phyloP scores from a whole-genome alignment of 1,140 invertebrate species.

The Hirudo medicinalis region DNA sequence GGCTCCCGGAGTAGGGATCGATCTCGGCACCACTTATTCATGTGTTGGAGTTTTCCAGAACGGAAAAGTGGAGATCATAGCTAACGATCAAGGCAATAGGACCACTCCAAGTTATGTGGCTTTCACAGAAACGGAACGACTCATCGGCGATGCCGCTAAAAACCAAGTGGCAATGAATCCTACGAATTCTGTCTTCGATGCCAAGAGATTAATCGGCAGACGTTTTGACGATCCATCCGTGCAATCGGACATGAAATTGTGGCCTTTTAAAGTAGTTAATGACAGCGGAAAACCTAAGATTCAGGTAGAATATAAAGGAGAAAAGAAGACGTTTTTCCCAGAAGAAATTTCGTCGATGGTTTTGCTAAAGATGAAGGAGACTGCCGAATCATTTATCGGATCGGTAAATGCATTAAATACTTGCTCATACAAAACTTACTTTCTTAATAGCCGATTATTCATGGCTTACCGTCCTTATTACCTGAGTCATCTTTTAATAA shows the following conservation, averaged over 20 bases:
- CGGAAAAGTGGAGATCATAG: constrained; percentile 65
- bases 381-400: constrained; percentile 82
- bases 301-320: constrained; percentile 68
- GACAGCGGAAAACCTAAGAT: constrained; percentile 58
- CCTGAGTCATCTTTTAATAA: constrained; percentile 44
- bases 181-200: constrained; percentile 83
- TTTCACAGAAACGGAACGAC: constrained; percentile 70
- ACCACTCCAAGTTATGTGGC: constrained; percentile 83
- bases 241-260: constrained; percentile 50
- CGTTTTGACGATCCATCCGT: constrained; percentile 60
- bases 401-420: background rate
- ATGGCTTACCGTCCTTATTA: too few relatives aligned
- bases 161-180: constrained; percentile 66
- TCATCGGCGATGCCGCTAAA: constrained; percentile 65
- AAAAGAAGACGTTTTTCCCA: constrained; percentile 74
- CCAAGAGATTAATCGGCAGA: constrained; percentile 62
- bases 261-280: constrained; percentile 63
- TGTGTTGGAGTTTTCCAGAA: constrained; percentile 98
- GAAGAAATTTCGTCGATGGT: constrained; percentile 86
- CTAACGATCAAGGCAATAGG: constrained; percentile 78
- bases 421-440: too few relatives aligned
- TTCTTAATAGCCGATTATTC: too few relatives aligned
- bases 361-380: constrained; percentile 73
- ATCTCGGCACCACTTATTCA: constrained; percentile 96
- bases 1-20: constrained; percentile 77